These are phyloP conservation scores for Buathra laborator DNA, from an alignment of 2,888 invertebrate genomes.

Conservation along the genomic window DNA sequence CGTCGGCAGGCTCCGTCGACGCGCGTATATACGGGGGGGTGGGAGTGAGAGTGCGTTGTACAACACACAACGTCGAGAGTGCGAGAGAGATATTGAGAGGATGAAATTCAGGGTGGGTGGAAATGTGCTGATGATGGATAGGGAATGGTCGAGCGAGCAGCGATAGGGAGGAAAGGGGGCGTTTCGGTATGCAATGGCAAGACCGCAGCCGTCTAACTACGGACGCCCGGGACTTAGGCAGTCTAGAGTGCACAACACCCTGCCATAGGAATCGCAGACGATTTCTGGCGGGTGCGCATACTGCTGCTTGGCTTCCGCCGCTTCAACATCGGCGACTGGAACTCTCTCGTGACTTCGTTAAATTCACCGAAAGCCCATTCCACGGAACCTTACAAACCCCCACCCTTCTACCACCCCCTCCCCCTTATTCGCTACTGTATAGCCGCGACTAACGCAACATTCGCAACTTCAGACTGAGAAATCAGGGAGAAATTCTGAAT, in stretches of 20 bases:
- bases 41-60: conserved; percentile 48
- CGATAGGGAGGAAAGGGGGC: conserved; percentile 76
- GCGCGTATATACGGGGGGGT: conserved; percentile 59
- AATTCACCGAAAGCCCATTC: conserved; percentile 53
- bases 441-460: conserved; percentile 9
- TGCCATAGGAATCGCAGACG: conserved; percentile 13
- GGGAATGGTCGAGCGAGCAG: conserved; percentile 82
- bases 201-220: conserved; percentile 76
- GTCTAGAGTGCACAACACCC: conserved; percentile 57
- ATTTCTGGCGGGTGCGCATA: conserved; percentile 38
- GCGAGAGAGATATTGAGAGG: conserved; percentile 36
- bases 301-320: conserved; percentile 8
- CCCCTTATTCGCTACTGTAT: conserved; percentile 24
- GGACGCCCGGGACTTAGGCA: conserved; percentile 65
- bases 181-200: conserved; percentile 82
- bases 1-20: conserved; percentile 71
- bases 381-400: neutral
- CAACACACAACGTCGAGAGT: neutral
- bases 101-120: conserved; percentile 77
- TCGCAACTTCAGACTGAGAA: conserved; percentile 38
- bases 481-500: conserved; percentile 52
- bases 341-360: conserved; percentile 46
- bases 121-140: conserved; percentile 85
- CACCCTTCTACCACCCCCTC: neutral
- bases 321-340: conserved; percentile 20